These are phyloP conservation scores for Gymnoscopelus microlampas DNA, from an alignment of 2,797 vertebrate genomes.

Conservation along the genomic window DNA sequence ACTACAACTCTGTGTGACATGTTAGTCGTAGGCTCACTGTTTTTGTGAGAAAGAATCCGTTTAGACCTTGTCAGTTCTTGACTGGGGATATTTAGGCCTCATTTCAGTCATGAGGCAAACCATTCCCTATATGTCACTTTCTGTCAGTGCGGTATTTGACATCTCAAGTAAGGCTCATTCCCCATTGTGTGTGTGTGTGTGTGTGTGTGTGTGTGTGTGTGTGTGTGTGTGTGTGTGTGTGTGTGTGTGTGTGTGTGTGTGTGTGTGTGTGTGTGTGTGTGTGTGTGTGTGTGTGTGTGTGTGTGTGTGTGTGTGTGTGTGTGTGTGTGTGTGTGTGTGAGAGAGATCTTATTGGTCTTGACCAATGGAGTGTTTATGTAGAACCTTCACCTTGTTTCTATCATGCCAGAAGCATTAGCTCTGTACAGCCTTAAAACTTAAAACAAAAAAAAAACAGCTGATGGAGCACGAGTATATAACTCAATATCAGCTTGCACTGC, in stretches of 20 bases:
- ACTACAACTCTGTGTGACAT: no score
- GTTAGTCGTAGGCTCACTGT: no score
- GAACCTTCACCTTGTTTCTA: conserved; percentile 16
- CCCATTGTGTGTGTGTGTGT: background rate
- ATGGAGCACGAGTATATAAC: conserved; percentile 40
- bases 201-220: no score
- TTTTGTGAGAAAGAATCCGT: background rate
- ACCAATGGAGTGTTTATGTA: conserved; percentile 10
- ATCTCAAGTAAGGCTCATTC: background rate
- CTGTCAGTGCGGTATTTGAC: conserved; percentile 2
- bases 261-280: no score
- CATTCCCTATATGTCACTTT: background rate
- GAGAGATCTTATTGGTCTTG: background rate
- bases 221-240: no score
- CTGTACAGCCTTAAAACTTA: background rate
- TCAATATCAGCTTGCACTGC: conserved; percentile 22
- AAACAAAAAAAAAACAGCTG: conserved; percentile 17
- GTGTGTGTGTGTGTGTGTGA: no score
- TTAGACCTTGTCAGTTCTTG: background rate
- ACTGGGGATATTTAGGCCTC: background rate
- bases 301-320: no score
- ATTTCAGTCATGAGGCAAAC: background rate
- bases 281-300: no score
- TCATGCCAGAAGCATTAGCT: conserved; percentile 14
- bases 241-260: background rate